A percentile compares a stretch with the other conserved stretches of the same genome.
Evolutionary conservation across 2,797 vertebrate genomes (phyloP).

Genomic region (Nasua narica): DNA sequence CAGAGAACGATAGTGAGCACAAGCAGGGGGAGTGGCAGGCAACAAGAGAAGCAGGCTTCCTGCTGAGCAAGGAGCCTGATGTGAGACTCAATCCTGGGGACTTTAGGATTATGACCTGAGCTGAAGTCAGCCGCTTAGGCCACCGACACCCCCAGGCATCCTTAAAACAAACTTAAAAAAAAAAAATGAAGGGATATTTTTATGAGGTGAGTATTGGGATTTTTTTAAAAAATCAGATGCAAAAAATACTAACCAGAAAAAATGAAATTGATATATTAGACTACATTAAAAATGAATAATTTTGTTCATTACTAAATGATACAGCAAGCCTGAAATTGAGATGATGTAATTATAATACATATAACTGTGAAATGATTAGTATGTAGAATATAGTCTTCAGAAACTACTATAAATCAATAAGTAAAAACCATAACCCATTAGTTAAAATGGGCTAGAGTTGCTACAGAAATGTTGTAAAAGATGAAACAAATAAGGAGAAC

Average conservation of each 20-base stretch:
- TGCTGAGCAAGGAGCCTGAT: too few relatives aligned
- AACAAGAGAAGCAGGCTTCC: too few relatives aligned
- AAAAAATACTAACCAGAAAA: constrained; percentile 19
- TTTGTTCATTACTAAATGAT: constrained; percentile 27
- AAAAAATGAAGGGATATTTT: background rate
- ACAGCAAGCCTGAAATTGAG: background rate
- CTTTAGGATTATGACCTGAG: too few relatives aligned
- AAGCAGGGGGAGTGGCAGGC: too few relatives aligned
- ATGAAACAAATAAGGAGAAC: background rate
- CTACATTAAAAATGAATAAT: background rate
- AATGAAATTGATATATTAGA: background rate
- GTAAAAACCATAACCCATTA: background rate
- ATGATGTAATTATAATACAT: background rate
- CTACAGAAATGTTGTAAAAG: background rate
- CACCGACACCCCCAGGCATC: too few relatives aligned
- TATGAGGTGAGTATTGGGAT: background rate
- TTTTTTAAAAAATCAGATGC: background rate
- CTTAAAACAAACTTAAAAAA: background rate
- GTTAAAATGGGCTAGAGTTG: background rate
- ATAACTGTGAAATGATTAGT: background rate
- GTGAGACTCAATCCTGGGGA: too few relatives aligned
- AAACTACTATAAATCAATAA: constrained; percentile 2
- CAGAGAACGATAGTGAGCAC: too few relatives aligned
- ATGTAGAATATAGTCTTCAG: background rate
- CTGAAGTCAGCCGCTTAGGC: too few relatives aligned